Evolutionary conservation across 2,888 invertebrate genomes (phyloP), one percentile per base, ranked within the genome.

Genomic region (Ditula angustiorana): DNA sequence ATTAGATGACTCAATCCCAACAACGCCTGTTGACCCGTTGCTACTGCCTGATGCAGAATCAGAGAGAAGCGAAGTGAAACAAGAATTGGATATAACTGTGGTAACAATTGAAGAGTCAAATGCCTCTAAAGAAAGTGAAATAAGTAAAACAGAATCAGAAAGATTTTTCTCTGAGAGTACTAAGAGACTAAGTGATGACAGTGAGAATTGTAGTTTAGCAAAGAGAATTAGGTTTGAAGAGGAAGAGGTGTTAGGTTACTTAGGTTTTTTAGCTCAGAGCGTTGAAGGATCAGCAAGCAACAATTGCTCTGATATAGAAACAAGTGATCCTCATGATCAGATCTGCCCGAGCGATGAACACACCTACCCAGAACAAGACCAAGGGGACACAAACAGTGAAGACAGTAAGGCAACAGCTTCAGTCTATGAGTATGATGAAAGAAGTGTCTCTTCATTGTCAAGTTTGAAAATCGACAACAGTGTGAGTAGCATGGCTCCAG

Each of bases 1-100:
- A 72, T 73, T 87, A 74, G 93, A 93, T 75, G 92, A 92, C 55
- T 83, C 83, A 57, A 76, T 87, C n/a, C 81, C 88, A 28, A 83
- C 86, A 56, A 90, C 90, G 67, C 91, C 92, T 67, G 82, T 92
- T 59, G 93, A 93, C 78, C 93, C 93, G 10, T 81, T 93, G 4
- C 76, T 93, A 23, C 72, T 93, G 60, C 90, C 87, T 67, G 93
- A 93, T 69, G 74, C 73, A 64, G 91, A 90, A 67, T 76, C 83
- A 58, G 87, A 88, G 37, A 80, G 81, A n/a, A 81, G 69, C 80
- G 90, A 90, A 57, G 56, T 80, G 1, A 91, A 90, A 72, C 85
- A 89, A 73, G 88, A 88, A 63, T 74, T 87, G 68, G 88, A 90
- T 67, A 81, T 90, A 37, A 87, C 78, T 80, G 87, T 88, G 65